These are phyloP conservation scores for Leptonema lineaticorne DNA, from an alignment of 1,140 invertebrate species.

Conservation along the genomic window DNA sequence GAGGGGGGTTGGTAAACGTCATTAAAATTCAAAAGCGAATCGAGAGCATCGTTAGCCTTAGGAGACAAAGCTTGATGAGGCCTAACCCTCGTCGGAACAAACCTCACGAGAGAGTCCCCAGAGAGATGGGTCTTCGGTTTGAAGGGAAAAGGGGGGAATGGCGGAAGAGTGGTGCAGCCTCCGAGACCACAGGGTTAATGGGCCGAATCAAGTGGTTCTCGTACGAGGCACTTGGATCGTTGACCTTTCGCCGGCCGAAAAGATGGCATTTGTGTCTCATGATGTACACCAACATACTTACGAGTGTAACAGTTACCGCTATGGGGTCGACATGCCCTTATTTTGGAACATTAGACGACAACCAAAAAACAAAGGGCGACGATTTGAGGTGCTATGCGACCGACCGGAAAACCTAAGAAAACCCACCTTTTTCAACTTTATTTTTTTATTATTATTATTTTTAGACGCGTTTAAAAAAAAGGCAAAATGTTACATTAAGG, in stretches of 20 bases:
- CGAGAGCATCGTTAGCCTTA: conserved; percentile 16
- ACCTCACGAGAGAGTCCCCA: no score
- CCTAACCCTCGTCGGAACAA: neutral
- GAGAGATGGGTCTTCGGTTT: neutral
- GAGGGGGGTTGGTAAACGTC: conserved; percentile 9
- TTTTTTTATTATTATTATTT: no score
- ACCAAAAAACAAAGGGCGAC: neutral
- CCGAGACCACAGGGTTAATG: conserved; percentile 25
- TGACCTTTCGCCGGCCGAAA: conserved; percentile 21
- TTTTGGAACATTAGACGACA: conserved; percentile 4
- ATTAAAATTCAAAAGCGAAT: conserved; percentile 18
- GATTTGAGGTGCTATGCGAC: neutral
- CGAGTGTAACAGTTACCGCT: no score
- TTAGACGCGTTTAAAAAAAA: no score
- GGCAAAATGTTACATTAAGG: neutral
- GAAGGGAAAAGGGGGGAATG: neutral
- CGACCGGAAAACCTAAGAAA: no score
- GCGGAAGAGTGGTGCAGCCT: neutral
- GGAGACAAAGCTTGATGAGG: conserved; percentile 22
- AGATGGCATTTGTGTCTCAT: neutral
- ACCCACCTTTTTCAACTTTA: no score
- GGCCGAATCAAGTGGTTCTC: conserved; percentile 23
- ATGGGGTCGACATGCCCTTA: neutral
- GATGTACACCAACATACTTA: conserved; percentile 4
- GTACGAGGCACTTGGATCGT: conserved; percentile 4